Conservation (phyloP, 2,113 vertebrate species). For the Poeciliopsis turrubarensis region DNA sequence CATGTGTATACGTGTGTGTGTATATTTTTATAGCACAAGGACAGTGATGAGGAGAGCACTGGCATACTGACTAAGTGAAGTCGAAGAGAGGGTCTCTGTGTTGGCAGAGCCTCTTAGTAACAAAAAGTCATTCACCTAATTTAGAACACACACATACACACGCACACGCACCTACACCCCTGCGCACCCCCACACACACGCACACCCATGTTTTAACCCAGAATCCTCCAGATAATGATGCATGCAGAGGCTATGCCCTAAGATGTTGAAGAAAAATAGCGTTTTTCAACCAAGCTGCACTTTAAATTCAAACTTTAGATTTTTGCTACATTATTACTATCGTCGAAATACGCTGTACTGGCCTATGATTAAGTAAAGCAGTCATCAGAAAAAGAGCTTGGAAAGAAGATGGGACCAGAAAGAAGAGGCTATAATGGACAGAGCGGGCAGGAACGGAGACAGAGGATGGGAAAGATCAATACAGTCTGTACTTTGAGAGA, state of each 20-base stretch:
- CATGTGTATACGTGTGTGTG: constrained; percentile 33
- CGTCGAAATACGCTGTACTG: constrained; percentile 52
- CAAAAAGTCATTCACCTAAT: constrained; percentile 77
- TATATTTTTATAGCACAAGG: constrained; percentile 72
- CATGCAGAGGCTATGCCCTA: neutral
- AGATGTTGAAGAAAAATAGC: constrained; percentile 11
- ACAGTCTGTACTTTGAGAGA: constrained; percentile 53
- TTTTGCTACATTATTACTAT: constrained; percentile 40
- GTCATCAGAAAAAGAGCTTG: constrained; percentile 52
- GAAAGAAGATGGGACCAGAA: constrained; percentile 27
- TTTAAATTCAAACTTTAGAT: constrained; percentile 26
- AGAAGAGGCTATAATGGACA: constrained; percentile 47
- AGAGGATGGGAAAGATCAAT: constrained; percentile 59
- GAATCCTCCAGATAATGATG: constrained; percentile 21
- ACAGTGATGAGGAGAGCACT: constrained; percentile 63
- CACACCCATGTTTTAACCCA: constrained; percentile 11
- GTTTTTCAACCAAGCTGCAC: constrained; percentile 21
- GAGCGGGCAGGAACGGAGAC: constrained; percentile 27
- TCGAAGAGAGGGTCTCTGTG: constrained; percentile 72
- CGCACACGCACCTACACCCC: constrained; percentile 1
- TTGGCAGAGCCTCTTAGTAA: constrained; percentile 66
- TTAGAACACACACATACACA: constrained; percentile 47
- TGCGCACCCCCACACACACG: constrained; percentile 19
- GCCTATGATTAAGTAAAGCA: constrained; percentile 60
- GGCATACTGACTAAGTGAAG: constrained; percentile 73